These are phyloP conservation scores for Pogonognathellus flavescens DNA, from an alignment of 1,140 invertebrate genomes.

Conservation along the genomic window DNA sequence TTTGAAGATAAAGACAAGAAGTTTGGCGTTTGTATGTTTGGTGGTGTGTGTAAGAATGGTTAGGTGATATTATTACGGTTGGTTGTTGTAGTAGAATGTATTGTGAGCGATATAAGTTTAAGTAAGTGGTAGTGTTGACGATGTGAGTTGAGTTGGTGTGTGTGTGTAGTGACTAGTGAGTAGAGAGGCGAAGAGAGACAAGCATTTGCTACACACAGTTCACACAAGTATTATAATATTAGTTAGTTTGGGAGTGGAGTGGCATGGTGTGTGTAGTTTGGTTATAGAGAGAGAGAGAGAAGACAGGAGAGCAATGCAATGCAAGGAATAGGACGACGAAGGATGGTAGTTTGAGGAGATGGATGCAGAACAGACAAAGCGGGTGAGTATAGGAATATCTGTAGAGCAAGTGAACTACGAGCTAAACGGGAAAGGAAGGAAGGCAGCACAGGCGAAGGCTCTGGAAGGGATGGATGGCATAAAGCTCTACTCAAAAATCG, in stretches of 20 bases:
- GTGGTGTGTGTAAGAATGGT: no score
- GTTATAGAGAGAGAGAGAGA: not conserved
- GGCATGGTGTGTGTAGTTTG: not conserved
- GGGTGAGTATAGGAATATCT: no score
- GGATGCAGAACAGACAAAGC: not conserved
- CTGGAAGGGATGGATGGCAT: slow-evolving; percentile 11
- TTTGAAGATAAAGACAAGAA: no score
- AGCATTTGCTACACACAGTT: not conserved
- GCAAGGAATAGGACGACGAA: no score
- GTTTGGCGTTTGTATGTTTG: no score
- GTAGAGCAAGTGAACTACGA: not conserved
- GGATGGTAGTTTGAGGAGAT: no score
- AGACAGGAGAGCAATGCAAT: not conserved
- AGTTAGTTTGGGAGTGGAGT: not conserved
- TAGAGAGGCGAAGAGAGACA: not conserved
- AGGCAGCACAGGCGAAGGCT: not conserved
- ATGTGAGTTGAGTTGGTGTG: not conserved
- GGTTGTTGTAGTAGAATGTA: not conserved
- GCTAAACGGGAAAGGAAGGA: not conserved
- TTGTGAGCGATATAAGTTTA: not conserved
- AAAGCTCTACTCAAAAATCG: slow-evolving; percentile 63
- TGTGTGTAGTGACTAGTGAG: not conserved
- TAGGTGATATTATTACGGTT: no score
- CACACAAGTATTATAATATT: no score
- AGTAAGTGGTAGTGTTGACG: not conserved